Evolutionary conservation across 1,140 invertebrate species (phyloP), one percentile per base, ranked within the genome.

Genomic region (Archivesica marissinica): DNA sequence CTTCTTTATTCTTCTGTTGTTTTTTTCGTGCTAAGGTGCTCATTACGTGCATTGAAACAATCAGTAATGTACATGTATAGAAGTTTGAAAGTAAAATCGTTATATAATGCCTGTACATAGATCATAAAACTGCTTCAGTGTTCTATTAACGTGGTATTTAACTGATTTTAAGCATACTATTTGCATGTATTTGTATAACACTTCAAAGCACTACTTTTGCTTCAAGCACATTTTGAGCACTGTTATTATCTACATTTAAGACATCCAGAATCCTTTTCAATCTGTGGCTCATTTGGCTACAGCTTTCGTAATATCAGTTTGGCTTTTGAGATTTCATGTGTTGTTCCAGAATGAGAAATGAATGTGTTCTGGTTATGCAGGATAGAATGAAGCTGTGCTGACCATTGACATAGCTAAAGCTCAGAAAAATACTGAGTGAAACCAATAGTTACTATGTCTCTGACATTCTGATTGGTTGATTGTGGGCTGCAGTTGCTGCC

Each of bases 181-280:
- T 25, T 72, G 68, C 68, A 72, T 72, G 68, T 20, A 7, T 11
- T 61, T 47, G 4, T 70, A 2, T 28, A 30, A 25, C 68, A 72
- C 68, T 15, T 30, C 33, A 30, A 28, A 47, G 41, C 68, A 72
- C 68, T 28, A 30, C 17, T 72, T 56, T 72, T 50, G 41, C 68
- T 72, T 72, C 39, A 72, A 44, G 68, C 68, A 72, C 68, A 72
- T 72, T 72, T 28, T 72, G 68, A 72, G 68, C 68, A 72, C 39
- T 30, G 4, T 64, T 33, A 64, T 64, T 35, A 64, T 25, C 59
- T n/a, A 64, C 30, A 35, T 3, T 35, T 4, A 33, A 64, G 15
- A 64, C 59, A 35, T 64, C 59, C 33, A 64, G 59, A 64, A 64
- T 64, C 28, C 59, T 35, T 35, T 64, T 4, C 9, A n/a, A n/a